Evolutionary conservation across 2,797 vertebrate genomes (phyloP).

Genomic region (Cossypha caffra): DNA sequence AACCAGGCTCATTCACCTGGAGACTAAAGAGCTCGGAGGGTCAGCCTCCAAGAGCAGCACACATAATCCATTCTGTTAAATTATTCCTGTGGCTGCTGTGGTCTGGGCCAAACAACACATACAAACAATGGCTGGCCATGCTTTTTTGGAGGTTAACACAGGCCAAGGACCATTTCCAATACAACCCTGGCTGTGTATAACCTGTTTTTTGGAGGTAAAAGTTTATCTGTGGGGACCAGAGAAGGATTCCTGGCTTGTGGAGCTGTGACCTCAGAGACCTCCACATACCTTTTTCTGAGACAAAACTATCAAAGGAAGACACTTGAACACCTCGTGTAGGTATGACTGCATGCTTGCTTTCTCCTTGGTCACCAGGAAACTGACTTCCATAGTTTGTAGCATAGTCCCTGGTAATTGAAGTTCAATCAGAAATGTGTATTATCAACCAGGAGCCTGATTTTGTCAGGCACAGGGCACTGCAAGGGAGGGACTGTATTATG

Average conservation of each 20-base stretch:
- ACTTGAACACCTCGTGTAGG: background rate
- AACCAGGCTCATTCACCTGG: background rate
- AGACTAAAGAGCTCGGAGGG: background rate
- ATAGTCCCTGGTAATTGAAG: too few species aligned
- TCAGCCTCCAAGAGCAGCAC: background rate
- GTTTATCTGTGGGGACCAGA: constrained; percentile 47
- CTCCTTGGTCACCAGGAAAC: background rate
- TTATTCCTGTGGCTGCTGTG: background rate
- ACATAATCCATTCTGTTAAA: background rate
- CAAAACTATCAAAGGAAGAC: background rate
- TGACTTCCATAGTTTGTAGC: too few species aligned
- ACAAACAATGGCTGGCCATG: constrained; percentile 32
- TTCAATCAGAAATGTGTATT: background rate
- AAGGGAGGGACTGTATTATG: background rate
- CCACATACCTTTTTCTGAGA: background rate
- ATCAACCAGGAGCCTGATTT: background rate
- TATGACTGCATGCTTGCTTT: background rate
- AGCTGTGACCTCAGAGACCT: background rate
- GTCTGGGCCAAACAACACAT: constrained; percentile 24
- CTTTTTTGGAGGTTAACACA: constrained; percentile 22
- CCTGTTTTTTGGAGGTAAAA: constrained; percentile 10
- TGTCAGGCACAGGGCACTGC: background rate
- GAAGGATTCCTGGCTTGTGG: constrained; percentile 10
- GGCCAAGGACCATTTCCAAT: constrained; percentile 49
- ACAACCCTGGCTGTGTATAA: background rate